Evolutionary conservation across 1,140 invertebrate genomes (phyloP), one percentile per base, ranked within the genome.

Genomic region (Gryllus bimaculatus): DNA sequence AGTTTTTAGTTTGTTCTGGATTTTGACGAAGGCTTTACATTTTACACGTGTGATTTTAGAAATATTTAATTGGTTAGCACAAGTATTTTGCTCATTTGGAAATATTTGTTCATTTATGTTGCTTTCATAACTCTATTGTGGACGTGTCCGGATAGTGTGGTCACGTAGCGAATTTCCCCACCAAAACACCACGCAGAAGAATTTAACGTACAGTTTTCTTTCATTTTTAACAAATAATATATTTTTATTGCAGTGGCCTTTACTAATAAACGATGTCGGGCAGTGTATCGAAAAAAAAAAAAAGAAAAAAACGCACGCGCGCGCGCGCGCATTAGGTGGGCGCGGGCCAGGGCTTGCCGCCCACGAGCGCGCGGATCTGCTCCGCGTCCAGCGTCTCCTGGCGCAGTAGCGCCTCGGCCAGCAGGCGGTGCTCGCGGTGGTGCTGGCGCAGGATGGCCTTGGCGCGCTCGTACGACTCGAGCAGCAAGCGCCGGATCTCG

Each of bases 381-480:
- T 91, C 89, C 73, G 87, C 87, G 82, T 90, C 88, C 47, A 92
- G 82, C 0, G 91, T 93, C 84, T 92, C 91, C 82, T 91, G 88
- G 81, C 90, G 88, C 73, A 92, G 83, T 15, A 92, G 84, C 15
- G 90, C 89, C 81, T 91, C 88, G 0, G 92, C 91, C 13, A 92
- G 82, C 13, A 85, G 81, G 81, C 87, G 86, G 80, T 90, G 89
- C 80, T 92, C 91, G 81, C 88, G 85, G 66, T 84, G 81, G 82
- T 92, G 90, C 10, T 82, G 84, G 81, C 86, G 87, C 18, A 92
- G 82, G 77, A 93, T 88, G 7, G 81, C 81, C 80, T 88, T 89
- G 0, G 91, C 91, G 82, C 91, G 83, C 47, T 90, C 89, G 81
- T 92, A 92, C 0, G 90, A 91, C 81, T 93, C 92, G 85, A 90